Evolutionary conservation across 2,888 invertebrate species (phyloP).

Genomic region (Nomada flava): DNA sequence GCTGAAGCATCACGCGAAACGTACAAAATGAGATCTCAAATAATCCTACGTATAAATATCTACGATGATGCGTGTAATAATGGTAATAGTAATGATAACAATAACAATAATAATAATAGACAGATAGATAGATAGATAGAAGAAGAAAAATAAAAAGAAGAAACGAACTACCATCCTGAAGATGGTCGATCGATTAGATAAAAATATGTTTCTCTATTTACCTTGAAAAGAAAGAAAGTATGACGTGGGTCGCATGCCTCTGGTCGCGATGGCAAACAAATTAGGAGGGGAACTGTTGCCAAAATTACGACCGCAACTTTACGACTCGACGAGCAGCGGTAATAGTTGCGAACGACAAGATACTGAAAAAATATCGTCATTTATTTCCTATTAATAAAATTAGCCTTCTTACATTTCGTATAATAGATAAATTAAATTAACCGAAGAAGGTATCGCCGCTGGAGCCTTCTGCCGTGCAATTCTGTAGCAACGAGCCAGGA

Average conservation of each 20-base stretch:
- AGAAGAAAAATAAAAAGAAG: too few species aligned
- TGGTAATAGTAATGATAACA: neutral
- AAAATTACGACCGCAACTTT: neutral
- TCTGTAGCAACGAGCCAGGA: slow-evolving; percentile 64
- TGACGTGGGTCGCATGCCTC: too few species aligned
- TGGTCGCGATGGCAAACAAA: neutral
- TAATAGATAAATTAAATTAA: slow-evolving; percentile 57
- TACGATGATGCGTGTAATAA: slow-evolving; percentile 17
- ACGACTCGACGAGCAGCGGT: neutral
- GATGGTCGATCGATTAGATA: slow-evolving; percentile 20
- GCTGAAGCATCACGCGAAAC: too few species aligned
- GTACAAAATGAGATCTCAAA: too few species aligned
- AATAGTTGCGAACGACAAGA: neutral
- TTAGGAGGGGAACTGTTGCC: neutral
- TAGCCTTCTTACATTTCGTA: slow-evolving; percentile 61
- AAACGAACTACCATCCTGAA: too few species aligned
- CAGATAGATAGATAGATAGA: too few species aligned
- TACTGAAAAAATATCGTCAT: slow-evolving; percentile 70
- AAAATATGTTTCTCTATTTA: slow-evolving; percentile 9
- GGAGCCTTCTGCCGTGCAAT: slow-evolving; percentile 67
- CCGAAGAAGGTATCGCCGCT: slow-evolving; percentile 66
- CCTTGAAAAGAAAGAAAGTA: neutral
- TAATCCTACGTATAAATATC: too few species aligned
- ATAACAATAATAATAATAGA: neutral
- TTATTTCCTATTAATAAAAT: slow-evolving; percentile 72